phyloP scores from a whole-genome alignment of 1,140 invertebrate species.

The Gyrodactylus salaris region DNA sequence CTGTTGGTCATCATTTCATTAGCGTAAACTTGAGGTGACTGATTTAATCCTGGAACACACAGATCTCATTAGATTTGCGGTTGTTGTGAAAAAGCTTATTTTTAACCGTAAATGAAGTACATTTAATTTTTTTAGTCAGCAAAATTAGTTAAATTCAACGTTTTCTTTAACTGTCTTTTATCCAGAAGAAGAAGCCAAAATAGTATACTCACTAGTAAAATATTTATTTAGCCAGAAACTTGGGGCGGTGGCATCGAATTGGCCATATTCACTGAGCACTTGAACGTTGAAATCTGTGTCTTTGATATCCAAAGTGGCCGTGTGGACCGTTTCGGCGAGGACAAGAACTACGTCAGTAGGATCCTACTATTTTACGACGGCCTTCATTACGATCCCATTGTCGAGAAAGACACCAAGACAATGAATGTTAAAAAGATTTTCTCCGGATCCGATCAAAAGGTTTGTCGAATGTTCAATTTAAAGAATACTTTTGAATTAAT shows the following conservation, averaged over 20 bases:
- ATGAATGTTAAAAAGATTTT: neutral
- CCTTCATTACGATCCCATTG: constrained; percentile 53
- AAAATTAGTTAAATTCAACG: too few species aligned
- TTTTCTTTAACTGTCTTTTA: too few species aligned
- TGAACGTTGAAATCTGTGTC: constrained; percentile 60
- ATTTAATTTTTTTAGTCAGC: too few species aligned
- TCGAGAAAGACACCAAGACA: neutral
- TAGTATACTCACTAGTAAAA: too few species aligned
- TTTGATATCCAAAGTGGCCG: constrained; percentile 55
- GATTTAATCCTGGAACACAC: too few species aligned
- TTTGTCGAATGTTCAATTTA: too few species aligned
- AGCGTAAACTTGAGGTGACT: too few species aligned
- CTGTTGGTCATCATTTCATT: neutral
- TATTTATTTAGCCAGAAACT: constrained; percentile 16
- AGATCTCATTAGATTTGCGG: too few species aligned
- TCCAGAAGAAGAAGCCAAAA: too few species aligned
- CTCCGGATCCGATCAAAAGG: neutral
- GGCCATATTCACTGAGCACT: constrained; percentile 49
- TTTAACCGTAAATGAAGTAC: too few species aligned
- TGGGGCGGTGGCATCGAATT: constrained; percentile 87
- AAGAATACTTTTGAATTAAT: too few species aligned
- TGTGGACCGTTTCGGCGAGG: constrained; percentile 68
- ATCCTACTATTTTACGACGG: constrained; percentile 73
- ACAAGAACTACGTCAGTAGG: constrained; percentile 42
- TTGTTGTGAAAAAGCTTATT: too few species aligned